Conservation (phyloP, 2,888 invertebrate species). For the Vannuccia rotundouncinata region DNA sequence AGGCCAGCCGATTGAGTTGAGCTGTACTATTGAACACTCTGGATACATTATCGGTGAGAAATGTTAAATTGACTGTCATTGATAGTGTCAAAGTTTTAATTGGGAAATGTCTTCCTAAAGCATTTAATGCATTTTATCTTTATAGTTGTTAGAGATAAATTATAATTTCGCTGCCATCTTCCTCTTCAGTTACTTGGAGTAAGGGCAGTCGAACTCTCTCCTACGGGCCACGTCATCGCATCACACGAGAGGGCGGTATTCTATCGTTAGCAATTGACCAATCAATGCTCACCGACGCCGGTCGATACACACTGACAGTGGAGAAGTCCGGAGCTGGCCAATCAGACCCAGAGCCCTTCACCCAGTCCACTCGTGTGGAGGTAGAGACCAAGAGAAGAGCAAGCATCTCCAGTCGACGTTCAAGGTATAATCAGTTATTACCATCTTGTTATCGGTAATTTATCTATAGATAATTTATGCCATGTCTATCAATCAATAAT, state of each 20-base stretch:
- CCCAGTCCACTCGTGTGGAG: background rate
- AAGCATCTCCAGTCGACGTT: background rate
- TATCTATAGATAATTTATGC: no score
- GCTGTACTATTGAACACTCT: background rate
- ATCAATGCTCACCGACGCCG: slow-evolving; percentile 36
- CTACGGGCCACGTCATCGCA: slow-evolving; percentile 68
- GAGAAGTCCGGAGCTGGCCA: slow-evolving; percentile 15
- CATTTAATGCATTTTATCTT: no score
- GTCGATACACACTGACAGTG: slow-evolving; percentile 33
- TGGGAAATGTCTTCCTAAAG: no score
- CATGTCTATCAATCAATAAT: no score
- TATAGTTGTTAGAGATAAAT: no score
- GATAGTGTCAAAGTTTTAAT: background rate
- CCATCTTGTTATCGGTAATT: no score
- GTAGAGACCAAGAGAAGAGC: background rate
- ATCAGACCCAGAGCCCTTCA: background rate
- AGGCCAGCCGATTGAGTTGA: slow-evolving; percentile 25
- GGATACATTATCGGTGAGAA: slow-evolving; percentile 30
- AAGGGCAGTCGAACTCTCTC: slow-evolving; percentile 81
- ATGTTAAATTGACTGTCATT: background rate
- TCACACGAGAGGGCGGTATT: slow-evolving; percentile 59
- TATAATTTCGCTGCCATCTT: no score
- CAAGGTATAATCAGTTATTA: no score
- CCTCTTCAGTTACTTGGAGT: slow-evolving; percentile 67
- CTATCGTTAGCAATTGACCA: slow-evolving; percentile 28